A percentile compares a stretch with the other conserved stretches of the same genome.
Evolutionary conservation across 30 jellyfish, hydroid and myxozoan species (phyloP).

Genomic region (Pseudorhiza aurosa): DNA sequence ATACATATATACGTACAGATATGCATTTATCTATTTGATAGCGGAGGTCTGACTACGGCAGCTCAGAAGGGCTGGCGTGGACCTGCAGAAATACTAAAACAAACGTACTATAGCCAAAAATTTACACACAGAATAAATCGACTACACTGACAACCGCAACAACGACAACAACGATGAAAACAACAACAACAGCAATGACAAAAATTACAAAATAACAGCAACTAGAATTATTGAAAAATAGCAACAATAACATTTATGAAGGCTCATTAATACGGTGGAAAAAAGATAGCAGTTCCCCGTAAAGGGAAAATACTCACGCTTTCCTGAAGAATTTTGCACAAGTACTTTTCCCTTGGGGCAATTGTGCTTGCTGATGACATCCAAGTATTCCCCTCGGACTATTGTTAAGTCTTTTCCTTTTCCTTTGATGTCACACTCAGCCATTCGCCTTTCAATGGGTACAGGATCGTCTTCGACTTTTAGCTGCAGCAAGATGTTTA

Average conservation of each 20-base stretch:
- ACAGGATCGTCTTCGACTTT: slow-evolving; percentile 65
- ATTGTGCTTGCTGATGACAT: slow-evolving; percentile 57
- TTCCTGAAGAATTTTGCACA: slow-evolving; percentile 44
- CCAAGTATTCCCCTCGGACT: slow-evolving; percentile 47
- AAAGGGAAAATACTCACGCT: slow-evolving; percentile 46
- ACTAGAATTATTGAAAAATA: neutral
- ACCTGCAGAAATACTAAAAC: too few species aligned
- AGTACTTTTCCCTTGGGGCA: slow-evolving; percentile 75
- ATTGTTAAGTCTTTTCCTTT: slow-evolving; percentile 57
- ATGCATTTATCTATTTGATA: too few species aligned
- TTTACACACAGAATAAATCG: too few species aligned
- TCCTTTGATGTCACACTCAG: slow-evolving; percentile 39
- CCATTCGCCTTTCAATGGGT: slow-evolving; percentile 53
- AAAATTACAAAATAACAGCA: neutral
- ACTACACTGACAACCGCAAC: too few species aligned
- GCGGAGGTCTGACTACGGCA: too few species aligned
- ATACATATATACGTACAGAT: too few species aligned
- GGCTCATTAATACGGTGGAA: neutral
- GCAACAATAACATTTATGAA: neutral
- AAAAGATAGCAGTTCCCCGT: neutral
- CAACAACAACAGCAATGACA: too few species aligned
- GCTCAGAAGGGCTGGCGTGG: too few species aligned
- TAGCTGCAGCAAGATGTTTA: too few species aligned
- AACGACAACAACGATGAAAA: too few species aligned
- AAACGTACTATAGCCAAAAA: too few species aligned